phyloP scores from a whole-genome alignment of 1,140 invertebrate species.

The Drosophila kohkoa region DNA sequence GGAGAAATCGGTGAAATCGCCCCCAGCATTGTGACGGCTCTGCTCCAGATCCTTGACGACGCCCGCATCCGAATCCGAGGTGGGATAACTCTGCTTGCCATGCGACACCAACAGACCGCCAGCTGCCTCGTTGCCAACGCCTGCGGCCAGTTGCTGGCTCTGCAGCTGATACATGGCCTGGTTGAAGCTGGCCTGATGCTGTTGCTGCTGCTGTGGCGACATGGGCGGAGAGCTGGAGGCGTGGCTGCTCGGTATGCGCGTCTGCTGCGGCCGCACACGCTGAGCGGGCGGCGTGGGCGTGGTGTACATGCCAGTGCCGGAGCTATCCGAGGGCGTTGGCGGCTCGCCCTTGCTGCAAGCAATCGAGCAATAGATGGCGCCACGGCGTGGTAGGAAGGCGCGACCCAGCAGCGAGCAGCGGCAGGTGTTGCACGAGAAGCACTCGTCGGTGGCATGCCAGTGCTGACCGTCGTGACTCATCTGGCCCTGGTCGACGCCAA shows the following conservation, averaged over 20 bases:
- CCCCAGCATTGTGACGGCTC: constrained; percentile 24
- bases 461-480: constrained; percentile 99
- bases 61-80: constrained; percentile 77
- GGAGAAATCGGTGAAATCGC: constrained; percentile 78
- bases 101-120: constrained; percentile 49
- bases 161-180: constrained; percentile 84
- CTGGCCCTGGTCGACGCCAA: constrained; percentile 98
- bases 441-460: constrained; percentile 98
- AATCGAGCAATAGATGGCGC: constrained; percentile 98
- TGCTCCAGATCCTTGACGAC: constrained; percentile 79
- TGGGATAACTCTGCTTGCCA: constrained; percentile 68
- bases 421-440: constrained; percentile 98
- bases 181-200: constrained; percentile 80
- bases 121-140: constrained; percentile 17
- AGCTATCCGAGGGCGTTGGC: constrained; percentile 92
- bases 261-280: constrained; percentile 84
- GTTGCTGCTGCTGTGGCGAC: constrained; percentile 82
- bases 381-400: constrained; percentile 96
- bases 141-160: constrained; percentile 78
- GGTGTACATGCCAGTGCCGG: constrained; percentile 86
- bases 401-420: constrained; percentile 95
- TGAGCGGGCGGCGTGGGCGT: constrained; percentile 85
- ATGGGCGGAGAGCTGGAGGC: constrained; percentile 83
- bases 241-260: constrained; percentile 78
- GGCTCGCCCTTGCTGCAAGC: constrained; percentile 95